Conservation (phyloP, 2,113 vertebrate genomes). For the Romanogobio albipinnatus region DNA sequence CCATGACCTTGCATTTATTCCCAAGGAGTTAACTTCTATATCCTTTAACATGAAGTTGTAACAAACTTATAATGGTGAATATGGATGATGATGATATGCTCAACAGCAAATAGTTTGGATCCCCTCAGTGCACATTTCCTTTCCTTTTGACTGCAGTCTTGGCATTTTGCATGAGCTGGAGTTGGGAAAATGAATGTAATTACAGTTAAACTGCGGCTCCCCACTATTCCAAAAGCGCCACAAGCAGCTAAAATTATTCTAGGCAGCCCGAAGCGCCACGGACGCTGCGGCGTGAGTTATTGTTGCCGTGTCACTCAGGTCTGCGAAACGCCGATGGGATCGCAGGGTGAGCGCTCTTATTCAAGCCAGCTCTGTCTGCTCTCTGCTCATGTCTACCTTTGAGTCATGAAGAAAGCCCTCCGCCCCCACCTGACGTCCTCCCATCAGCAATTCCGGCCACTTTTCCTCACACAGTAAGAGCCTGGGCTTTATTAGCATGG, state of each 20-base stretch:
- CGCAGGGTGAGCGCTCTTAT: conserved; percentile 62
- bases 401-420: conserved; percentile 59
- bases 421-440: conserved; percentile 45
- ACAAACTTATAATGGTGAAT: background rate
- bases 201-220: conserved; percentile 76
- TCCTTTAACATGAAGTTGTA: background rate
- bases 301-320: conserved; percentile 72
- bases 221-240: conserved; percentile 73
- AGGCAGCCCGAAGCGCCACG: conserved; percentile 57
- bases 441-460: conserved; percentile 52
- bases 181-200: conserved; percentile 74
- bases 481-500: conserved; percentile 49
- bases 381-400: conserved; percentile 58
- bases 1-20: background rate
- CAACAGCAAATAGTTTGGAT: conserved; percentile 5
- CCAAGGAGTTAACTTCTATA: background rate
- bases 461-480: conserved; percentile 56
- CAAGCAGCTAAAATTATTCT: conserved; percentile 69
- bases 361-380: conserved; percentile 37
- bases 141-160: conserved; percentile 5
- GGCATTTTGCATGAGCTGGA: conserved; percentile 21
- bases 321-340: conserved; percentile 69
- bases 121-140: conserved; percentile 24
- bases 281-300: conserved; percentile 63
- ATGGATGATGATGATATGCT: conserved; percentile 21